These are phyloP conservation scores for Tetramorium alpestre DNA, from an alignment of 1,140 invertebrate genomes.

Conservation along the genomic window DNA sequence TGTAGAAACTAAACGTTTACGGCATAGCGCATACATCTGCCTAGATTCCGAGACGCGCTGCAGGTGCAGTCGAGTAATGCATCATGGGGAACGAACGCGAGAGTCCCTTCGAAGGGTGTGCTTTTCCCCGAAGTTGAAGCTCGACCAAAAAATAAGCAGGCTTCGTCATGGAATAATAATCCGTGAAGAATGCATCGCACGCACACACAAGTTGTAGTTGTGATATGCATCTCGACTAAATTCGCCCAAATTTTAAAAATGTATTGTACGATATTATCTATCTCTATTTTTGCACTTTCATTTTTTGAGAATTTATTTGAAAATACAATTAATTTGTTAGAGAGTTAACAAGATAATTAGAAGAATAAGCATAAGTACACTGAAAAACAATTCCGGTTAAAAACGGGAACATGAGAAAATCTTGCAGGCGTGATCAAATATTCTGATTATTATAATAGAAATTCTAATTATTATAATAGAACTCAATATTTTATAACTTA, in stretches of 20 bases:
- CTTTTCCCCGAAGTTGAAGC: slow-evolving; percentile 13
- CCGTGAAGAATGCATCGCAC: not conserved
- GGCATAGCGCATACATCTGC: slow-evolving; percentile 20
- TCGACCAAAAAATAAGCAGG: not conserved
- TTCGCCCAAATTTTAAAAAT: not conserved
- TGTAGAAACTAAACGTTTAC: slow-evolving; percentile 20
- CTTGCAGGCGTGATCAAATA: no score
- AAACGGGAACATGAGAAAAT: no score
- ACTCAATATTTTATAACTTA: no score
- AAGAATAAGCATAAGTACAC: no score
- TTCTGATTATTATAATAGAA: no score
- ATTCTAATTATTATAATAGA: no score
- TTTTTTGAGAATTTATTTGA: not conserved
- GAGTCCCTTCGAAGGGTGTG: not conserved
- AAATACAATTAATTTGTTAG: not conserved
- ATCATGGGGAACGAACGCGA: not conserved
- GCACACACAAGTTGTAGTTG: not conserved
- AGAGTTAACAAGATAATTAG: not conserved
- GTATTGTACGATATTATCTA: not conserved
- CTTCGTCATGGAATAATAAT: not conserved
- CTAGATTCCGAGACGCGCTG: not conserved
- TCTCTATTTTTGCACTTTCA: not conserved
- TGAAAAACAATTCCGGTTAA: no score
- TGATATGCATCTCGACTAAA: not conserved
- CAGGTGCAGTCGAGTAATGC: slow-evolving; percentile 13